Conservation (phyloP, 2,797 vertebrate genomes). For the Peromyscus aztecus region DNA sequence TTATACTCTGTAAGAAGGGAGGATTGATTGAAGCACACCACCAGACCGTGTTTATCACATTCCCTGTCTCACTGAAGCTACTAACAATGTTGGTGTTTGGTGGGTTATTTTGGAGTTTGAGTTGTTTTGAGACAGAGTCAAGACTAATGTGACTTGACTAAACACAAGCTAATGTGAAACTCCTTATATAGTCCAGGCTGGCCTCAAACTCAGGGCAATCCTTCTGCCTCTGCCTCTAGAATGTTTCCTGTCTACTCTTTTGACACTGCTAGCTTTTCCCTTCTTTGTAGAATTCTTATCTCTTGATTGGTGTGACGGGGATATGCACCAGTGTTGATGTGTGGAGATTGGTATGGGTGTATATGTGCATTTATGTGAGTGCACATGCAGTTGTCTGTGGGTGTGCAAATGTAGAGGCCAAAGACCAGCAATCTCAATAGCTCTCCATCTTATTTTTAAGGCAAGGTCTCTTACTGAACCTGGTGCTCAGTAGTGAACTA, state of each 20-base stretch:
- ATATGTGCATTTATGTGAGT: not conserved
- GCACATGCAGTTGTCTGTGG: not conserved
- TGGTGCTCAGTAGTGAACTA: not conserved
- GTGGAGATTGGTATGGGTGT: not conserved
- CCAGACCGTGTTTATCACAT: accelerated
- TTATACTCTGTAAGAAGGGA: not conserved
- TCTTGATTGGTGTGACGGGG: not conserved
- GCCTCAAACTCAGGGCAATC: not conserved
- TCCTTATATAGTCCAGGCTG: not conserved
- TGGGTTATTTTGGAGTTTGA: not conserved
- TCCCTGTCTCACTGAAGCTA: not conserved
- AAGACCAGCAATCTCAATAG: not conserved
- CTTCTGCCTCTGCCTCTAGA: not conserved
- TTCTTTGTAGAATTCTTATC: not conserved
- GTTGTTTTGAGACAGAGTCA: not conserved
- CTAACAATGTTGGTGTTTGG: not conserved
- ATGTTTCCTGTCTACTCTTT: conserved; percentile 9
- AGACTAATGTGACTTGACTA: too few relatives aligned
- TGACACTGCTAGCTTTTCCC: not conserved
- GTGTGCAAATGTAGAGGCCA: not conserved
- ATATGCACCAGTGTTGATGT: not conserved
- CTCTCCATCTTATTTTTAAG: not conserved
- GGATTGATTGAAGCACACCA: not conserved
- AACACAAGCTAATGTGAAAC: not conserved
- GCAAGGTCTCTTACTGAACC: not conserved